phyloP scores from a whole-genome alignment of 2,113 vertebrate genomes.

The Gymnorhina tibicen region DNA sequence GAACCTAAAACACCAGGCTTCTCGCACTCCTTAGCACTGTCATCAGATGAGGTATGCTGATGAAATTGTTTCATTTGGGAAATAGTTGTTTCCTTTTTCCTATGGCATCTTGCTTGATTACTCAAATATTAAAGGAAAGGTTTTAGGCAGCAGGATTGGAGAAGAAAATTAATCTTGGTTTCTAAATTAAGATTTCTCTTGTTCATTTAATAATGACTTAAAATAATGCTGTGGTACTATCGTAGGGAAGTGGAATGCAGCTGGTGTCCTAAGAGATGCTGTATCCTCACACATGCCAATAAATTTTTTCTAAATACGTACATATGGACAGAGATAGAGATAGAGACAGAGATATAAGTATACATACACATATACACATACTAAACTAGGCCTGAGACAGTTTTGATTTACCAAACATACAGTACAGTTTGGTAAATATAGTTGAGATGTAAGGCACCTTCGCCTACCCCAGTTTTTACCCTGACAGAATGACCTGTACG shows the following conservation, averaged over 20 bases:
- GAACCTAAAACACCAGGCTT: slow-evolving; percentile 80
- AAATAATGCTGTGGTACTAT: background rate
- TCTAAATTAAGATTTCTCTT: background rate
- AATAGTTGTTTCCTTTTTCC: background rate
- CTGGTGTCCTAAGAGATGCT: background rate
- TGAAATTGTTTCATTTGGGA: background rate
- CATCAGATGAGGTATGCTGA: slow-evolving; percentile 89
- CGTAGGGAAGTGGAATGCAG: fast-evolving
- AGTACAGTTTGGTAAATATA: background rate
- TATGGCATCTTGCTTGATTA: background rate
- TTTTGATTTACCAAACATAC: background rate
- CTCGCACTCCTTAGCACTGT: slow-evolving; percentile 78
- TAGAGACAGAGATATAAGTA: background rate
- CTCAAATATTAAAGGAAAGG: background rate
- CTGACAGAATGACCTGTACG: background rate
- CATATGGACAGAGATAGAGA: background rate
- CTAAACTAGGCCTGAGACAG: background rate
- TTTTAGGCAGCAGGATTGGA: background rate
- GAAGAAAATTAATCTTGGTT: background rate
- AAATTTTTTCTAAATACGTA: background rate
- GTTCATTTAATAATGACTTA: background rate
- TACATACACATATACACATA: background rate
- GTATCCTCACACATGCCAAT: background rate
- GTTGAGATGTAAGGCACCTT: background rate
- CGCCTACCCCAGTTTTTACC: background rate